Base-by-base conservation (phyloP, 2,797 vertebrate genomes). In the Falco peregrinus region DNA sequence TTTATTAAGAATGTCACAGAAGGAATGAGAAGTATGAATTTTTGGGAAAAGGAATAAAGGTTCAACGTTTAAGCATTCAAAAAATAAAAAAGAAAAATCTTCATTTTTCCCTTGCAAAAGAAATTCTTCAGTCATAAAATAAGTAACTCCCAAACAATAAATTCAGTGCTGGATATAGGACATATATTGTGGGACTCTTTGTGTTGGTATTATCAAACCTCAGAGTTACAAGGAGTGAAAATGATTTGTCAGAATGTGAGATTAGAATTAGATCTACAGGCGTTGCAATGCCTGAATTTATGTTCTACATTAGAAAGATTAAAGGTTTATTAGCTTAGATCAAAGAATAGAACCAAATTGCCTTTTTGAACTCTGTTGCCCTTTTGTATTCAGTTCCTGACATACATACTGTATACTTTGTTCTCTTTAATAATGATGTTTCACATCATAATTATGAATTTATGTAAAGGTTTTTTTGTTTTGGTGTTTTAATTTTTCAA, bases 301-400 rank as follows among this genome's bases (percentile, higher is more conserved):
- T 79, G 60, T 91, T 95, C 60, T 64, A 39, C 75, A 53, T 31
- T 4, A 61, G 65, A 77, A 80, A 78, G 75, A 93, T 80, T 83
- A 89, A 89, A 68, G 53, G 31, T 92, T 83, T 84, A 71, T 82
- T 92, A 85, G 51, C 74, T 84, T 89, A 85, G 22, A 87, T 87
- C 60, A 68, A 87, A 85, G 61, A 85, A 60, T 43, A 87, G 56
- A 92, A 80, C n/a, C 6, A 26, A 84, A 91, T 78, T 80, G 56
- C 9, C 35, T 68, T 92, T 84, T 71, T 71, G 3, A 91, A 89
- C 60, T 70, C 67, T 64, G 21, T 59, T 75, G 53, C 63, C 20
- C 45, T 68, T 91, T 87, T 83, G 11, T 64, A 80, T 68, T 3
- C 5, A 50, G 39, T 76, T 91, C 41, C 51, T 80, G 77, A 76